phyloP scores from a whole-genome alignment of 92 coral and sea anemone species.

The Heteractis magnifica region DNA sequence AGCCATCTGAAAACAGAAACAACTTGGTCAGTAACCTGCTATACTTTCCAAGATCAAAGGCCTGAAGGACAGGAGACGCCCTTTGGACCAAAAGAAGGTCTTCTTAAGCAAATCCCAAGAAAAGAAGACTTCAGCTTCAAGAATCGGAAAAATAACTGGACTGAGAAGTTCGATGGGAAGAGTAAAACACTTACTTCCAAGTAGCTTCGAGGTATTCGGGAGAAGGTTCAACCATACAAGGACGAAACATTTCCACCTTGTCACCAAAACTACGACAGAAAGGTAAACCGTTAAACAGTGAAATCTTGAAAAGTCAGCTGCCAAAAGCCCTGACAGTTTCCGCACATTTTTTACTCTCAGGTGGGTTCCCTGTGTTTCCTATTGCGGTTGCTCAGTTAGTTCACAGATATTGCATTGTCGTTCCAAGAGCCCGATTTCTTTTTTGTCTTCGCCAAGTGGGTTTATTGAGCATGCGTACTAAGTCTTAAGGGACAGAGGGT shows the following conservation, averaged over 20 bases:
- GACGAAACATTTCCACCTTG: slow-evolving; percentile 87
- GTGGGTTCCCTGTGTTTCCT: no score
- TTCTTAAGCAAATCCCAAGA: background rate
- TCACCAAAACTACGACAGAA: slow-evolving; percentile 76
- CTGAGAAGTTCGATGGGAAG: no score
- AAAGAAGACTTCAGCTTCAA: background rate
- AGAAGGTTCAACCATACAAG: slow-evolving; percentile 94
- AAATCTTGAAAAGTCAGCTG: background rate
- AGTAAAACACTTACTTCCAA: slow-evolving; percentile 73
- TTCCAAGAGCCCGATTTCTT: no score
- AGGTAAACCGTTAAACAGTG: background rate
- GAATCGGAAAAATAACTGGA: background rate
- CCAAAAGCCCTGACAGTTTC: background rate
- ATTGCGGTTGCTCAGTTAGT: no score
- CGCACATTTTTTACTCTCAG: no score
- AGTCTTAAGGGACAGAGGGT: no score
- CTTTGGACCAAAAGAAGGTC: no score
- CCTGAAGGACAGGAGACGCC: no score
- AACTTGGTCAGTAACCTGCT: background rate
- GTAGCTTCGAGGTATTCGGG: slow-evolving; percentile 97
- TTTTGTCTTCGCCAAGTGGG: no score
- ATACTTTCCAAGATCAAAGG: no score
- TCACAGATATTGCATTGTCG: no score
- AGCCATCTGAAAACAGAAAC: slow-evolving; percentile 67
- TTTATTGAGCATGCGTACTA: no score